These are phyloP conservation scores for Sialis fuliginosa DNA, from an alignment of 2,888 invertebrate species.

Conservation along the genomic window DNA sequence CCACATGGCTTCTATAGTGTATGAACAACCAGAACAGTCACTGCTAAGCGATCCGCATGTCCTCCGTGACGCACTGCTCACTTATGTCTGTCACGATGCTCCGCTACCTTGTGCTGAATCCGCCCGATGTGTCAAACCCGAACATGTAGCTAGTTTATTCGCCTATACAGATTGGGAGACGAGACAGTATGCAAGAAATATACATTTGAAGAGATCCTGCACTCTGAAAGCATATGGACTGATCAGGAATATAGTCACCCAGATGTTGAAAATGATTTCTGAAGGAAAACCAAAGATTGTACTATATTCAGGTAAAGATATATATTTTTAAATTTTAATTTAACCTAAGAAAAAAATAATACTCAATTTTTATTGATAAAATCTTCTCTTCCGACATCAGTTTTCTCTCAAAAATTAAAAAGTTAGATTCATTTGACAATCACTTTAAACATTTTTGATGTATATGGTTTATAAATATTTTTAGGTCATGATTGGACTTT, in stretches of 20 bases:
- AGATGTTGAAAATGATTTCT: slow-evolving; percentile 65
- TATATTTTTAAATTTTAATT: too few species aligned
- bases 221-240: slow-evolving; percentile 66
- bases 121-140: slow-evolving; percentile 40
- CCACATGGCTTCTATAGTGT: slow-evolving; percentile 43
- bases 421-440: neutral
- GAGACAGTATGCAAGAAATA: slow-evolving; percentile 36
- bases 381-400: too few species aligned
- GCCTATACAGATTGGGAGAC: slow-evolving; percentile 70
- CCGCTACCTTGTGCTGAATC: slow-evolving; percentile 52
- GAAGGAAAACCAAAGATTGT: slow-evolving; percentile 57
- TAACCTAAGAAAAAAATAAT: too few species aligned
- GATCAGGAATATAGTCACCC: slow-evolving; percentile 61
- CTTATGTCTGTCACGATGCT: slow-evolving; percentile 72
- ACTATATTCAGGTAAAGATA: slow-evolving; percentile 30
- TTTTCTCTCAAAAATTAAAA: neutral
- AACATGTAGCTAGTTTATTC: slow-evolving; percentile 62
- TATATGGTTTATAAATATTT: neutral
- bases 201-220: slow-evolving; percentile 43
- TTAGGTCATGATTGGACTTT: slow-evolving; percentile 66
- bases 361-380: too few species aligned
- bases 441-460: neutral
- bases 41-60: slow-evolving; percentile 46
- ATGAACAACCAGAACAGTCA: slow-evolving; percentile 44
- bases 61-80: slow-evolving; percentile 63